These are phyloP conservation scores for Taurulus bubalis DNA, from an alignment of 2,113 vertebrate genomes.

Conservation along the genomic window DNA sequence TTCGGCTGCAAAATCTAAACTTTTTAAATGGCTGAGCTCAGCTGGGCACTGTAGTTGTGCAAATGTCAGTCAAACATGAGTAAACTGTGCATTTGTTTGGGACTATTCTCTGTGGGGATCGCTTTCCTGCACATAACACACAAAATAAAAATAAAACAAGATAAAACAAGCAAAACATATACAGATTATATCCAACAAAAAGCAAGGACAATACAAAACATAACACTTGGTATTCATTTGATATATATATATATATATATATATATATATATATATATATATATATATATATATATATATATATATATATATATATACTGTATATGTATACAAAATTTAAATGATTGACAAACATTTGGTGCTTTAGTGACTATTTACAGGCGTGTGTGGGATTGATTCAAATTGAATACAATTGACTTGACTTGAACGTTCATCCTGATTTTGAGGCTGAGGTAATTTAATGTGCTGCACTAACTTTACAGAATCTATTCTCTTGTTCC, in stretches of 20 bases:
- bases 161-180: background rate
- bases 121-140: background rate
- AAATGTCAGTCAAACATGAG: background rate
- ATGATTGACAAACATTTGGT: background rate
- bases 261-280: too few relatives aligned
- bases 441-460: background rate
- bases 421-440: background rate
- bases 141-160: too few relatives aligned
- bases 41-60: background rate
- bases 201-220: background rate
- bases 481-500: slow-evolving; percentile 11
- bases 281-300: too few relatives aligned
- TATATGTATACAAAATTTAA: too few relatives aligned
- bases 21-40: background rate
- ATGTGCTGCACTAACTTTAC: background rate
- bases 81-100: background rate
- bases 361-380: background rate
- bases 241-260: too few relatives aligned
- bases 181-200: background rate
- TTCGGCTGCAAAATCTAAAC: too few relatives aligned
- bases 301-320: too few relatives aligned
- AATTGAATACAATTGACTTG: background rate
- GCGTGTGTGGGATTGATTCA: background rate
- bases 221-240: too few relatives aligned
- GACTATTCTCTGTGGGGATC: background rate